Evolutionary conservation across 1,140 invertebrate species (phyloP), one percentile per base, ranked within the genome.

Genomic region (Drosophila seguyi): DNA sequence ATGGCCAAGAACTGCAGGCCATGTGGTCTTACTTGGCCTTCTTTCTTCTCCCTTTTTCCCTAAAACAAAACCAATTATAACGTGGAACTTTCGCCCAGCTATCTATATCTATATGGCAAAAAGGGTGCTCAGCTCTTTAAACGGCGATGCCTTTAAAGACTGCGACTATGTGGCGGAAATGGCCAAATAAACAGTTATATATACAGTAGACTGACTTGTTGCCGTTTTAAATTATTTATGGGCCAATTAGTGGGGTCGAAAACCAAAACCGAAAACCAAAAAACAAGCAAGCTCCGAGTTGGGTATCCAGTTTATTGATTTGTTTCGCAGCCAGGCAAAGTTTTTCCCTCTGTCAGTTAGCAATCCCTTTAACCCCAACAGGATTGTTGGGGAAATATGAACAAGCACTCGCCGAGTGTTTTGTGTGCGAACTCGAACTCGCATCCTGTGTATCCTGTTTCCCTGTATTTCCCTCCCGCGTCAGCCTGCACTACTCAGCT

Each of bases 171-270:
- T 53, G 29, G 34, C 14, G 6, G 11, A 10, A 25, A 14, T 45
- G 58, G 4, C 22, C 18, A 22, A 14, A 18, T 36, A 53, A 72
- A 65, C 56, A 58, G 76, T 44, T 74, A 47, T 50, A 27, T 61
- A 48, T 52, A 62, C 68, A 22, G 53, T 4, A 18, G 45, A 57
- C 39, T 78, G 78, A 78, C 82, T 81, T 81, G 60, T 86, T 78
- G 82, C 67, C 82, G 29, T 52, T 76, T 71, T 67, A 83, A 58
- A 88, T 83, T 84, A 88, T 87, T 80, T 84, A 87, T 87, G 83
- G 80, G 62, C 76, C 84, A 87, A 87, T 87, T 87, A 87, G 76
- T 79, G 72, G 58, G 52, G 57, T 59, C 52, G 42, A 79, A 65
- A 55, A 56, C 42, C 48, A 50, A 74, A 50, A 31, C 31, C 57